These are phyloP conservation scores for Cryptus viduatorius DNA, from an alignment of 2,888 invertebrate genomes.

Conservation along the genomic window DNA sequence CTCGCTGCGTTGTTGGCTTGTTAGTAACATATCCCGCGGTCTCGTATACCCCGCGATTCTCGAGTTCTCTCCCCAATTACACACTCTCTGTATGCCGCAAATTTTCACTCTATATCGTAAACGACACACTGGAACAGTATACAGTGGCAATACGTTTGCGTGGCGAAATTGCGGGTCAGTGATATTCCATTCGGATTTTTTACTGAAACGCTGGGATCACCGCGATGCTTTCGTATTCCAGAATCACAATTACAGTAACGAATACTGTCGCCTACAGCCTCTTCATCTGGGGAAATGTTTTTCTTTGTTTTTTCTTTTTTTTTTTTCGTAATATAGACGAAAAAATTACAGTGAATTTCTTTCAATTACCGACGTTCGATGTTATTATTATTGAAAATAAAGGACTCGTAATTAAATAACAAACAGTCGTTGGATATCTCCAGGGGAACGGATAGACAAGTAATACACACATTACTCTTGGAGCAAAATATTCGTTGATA, in stretches of 20 bases:
- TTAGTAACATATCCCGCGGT: constrained; percentile 5
- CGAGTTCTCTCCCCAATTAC: constrained; percentile 37
- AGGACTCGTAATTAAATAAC: no score
- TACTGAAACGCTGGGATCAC: neutral
- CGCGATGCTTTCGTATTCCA: neutral
- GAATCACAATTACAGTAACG: neutral
- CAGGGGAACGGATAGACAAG: no score
- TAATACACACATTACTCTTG: no score
- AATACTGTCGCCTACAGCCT: neutral
- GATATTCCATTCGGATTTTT: constrained; percentile 13
- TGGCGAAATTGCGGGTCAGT: constrained; percentile 21
- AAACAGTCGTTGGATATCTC: no score
- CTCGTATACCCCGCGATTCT: constrained; percentile 20
- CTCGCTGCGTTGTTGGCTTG: neutral
- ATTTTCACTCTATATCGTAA: constrained; percentile 34
- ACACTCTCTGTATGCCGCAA: constrained; percentile 20
- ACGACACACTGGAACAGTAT: constrained; percentile 33
- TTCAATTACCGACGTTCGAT: no score
- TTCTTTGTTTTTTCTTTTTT: neutral
- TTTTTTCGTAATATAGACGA: neutral
- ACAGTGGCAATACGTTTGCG: neutral
- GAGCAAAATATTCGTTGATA: constrained; percentile 1
- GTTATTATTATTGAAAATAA: no score
- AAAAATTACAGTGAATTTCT: no score
- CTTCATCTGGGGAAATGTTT: neutral